Evolutionary conservation across 2,113 vertebrate species (phyloP), one percentile per base, ranked within the genome.

Genomic region (Ictalurus furcatus): DNA sequence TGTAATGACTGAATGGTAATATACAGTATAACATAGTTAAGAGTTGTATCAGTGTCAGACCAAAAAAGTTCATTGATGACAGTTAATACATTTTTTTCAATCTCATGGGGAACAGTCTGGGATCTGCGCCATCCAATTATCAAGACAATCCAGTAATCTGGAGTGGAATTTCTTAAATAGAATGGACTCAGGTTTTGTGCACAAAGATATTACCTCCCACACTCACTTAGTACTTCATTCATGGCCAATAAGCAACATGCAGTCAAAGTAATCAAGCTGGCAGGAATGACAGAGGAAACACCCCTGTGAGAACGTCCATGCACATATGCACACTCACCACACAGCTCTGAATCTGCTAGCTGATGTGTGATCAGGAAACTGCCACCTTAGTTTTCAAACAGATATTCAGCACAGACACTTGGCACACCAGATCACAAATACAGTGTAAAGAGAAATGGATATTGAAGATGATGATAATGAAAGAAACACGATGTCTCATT

Each of bases 291-390:
- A 58, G 8, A 69, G 21, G 23, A 84, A 85, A 89, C 54, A 86
- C 84, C 76, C 59, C 69, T 87, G 89, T 54, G 59, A n/a, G 76
- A 65, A 69, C 48, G 3, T 82, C 63, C 71, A 86, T 88, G 87
- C 92, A 91, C 90, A 86, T 90, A 90, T 80, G 78, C 40, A 84
- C 65, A 58, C 30, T 74, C 9, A 85, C 89, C 37, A 85, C 83
- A 84, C 25, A 84, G 48, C 93, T 89, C 93, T 91, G 93, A 89
- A 92, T 94, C 86, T 85, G 92, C 89, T 91, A 92, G 93, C 92
- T 94, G 93, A 91, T 94, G 94, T 93, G 95, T 92, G 92, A 92
- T 90, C 91, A 94, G 95, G 95, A 95, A 95, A 94, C 92, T 94
- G 90, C 89, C 94, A 94, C 92, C 93, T 92, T 90, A 91, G 89